Evolutionary conservation across 2,888 invertebrate genomes (phyloP).

Genomic region (Auanema sp.): DNA sequence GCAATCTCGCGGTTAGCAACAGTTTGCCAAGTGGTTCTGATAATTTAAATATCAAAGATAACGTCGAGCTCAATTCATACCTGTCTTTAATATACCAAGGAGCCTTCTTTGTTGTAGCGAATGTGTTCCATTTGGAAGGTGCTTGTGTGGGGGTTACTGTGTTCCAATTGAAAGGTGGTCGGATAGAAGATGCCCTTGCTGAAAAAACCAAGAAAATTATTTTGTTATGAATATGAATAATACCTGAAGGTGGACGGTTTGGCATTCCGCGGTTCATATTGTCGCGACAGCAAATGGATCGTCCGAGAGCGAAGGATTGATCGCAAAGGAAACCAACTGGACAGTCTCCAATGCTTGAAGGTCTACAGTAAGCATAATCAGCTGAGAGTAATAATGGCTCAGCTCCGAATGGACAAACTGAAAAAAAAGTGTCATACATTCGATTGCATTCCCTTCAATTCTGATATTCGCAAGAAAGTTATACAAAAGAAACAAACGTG

Average conservation of each 20-base stretch:
- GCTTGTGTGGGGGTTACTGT: slow-evolving; percentile 52
- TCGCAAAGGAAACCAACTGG: slow-evolving; percentile 60
- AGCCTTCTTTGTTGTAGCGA: slow-evolving; percentile 42
- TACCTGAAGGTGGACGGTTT: slow-evolving; percentile 22
- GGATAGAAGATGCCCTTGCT: slow-evolving; percentile 36
- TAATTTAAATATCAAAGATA: not conserved
- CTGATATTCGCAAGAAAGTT: no score
- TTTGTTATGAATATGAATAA: not conserved
- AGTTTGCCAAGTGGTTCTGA: slow-evolving; percentile 45
- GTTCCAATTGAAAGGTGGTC: slow-evolving; percentile 51
- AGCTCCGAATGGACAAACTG: slow-evolving; percentile 60
- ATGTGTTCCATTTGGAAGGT: slow-evolving; percentile 25
- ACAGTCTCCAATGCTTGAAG: slow-evolving; percentile 53
- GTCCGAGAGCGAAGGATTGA: slow-evolving; percentile 53
- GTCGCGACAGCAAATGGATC: slow-evolving; percentile 59
- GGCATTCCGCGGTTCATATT: slow-evolving; percentile 14
- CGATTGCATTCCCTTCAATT: no score
- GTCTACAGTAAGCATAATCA: slow-evolving; percentile 59
- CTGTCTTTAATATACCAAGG: slow-evolving; percentile 60
- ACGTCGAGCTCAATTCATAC: slow-evolving; percentile 2
- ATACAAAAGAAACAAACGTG: no score
- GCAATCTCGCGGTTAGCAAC: slow-evolving; percentile 44
- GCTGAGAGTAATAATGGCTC: slow-evolving; percentile 53
- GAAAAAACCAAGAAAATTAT: slow-evolving; percentile 9
- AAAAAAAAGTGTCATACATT: slow-evolving; percentile 16